Conservation (phyloP, 23 tunicate species). For the Pegea sp. region DNA sequence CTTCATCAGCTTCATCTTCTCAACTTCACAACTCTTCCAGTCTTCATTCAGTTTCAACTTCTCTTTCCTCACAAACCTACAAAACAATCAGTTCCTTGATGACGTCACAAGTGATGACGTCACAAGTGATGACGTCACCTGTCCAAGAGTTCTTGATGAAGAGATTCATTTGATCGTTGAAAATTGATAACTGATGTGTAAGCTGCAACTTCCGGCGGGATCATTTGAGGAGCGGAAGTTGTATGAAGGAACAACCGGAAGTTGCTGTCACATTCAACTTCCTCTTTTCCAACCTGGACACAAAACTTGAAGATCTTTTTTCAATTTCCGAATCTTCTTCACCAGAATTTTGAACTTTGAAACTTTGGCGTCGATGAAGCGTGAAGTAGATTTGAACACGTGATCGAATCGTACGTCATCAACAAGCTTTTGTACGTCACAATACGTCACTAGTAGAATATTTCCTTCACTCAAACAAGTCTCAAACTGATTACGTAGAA, state of each 20-base stretch:
- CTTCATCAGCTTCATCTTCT: conserved; percentile 55
- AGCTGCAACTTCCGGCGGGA: conserved; percentile 89
- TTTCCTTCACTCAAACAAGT: conserved; percentile 85
- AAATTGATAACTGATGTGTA: conserved; percentile 53
- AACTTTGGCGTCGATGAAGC: too few species aligned
- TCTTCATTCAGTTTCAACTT: conserved; percentile 69
- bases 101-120: too few species aligned
- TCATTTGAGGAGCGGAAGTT: conserved; percentile 58
- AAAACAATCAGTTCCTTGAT: too few species aligned
- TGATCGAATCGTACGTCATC: conserved; percentile 56
- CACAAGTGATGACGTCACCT: too few species aligned
- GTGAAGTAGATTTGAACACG: too few species aligned
- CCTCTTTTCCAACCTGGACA: conserved; percentile 72
- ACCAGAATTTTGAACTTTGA: conserved; percentile 88
- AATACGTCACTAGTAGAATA: conserved; percentile 56
- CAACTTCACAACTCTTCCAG: conserved; percentile 45
- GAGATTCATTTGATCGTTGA: conserved; percentile 60
- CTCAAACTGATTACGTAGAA: conserved; percentile 61
- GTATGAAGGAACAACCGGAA: conserved; percentile 76
- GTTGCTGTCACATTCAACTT: conserved; percentile 69
- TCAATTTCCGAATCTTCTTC: not conserved
- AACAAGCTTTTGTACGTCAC: conserved; percentile 57
- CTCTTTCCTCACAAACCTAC: conserved; percentile 58
- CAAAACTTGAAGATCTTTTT: not conserved
- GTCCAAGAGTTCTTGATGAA: conserved; percentile 44